These are phyloP conservation scores for Caenorhabditis wallacei DNA, from an alignment of 2,888 invertebrate genomes.

Conservation along the genomic window DNA sequence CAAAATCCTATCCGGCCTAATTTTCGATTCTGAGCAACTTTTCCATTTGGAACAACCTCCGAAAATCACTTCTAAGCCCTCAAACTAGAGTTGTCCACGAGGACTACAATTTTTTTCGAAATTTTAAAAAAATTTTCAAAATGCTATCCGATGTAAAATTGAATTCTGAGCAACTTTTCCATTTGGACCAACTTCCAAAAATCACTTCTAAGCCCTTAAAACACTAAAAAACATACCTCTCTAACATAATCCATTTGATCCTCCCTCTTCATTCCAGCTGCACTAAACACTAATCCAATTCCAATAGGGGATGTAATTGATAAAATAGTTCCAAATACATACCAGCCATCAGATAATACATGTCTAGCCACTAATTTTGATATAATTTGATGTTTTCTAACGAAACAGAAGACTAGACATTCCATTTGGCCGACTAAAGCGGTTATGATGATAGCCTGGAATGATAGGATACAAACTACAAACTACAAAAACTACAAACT, in stretches of 20 bases:
- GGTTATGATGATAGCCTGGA: slow-evolving; percentile 7
- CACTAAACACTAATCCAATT: not conserved
- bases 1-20: too few species aligned
- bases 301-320: not conserved
- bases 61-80: not conserved
- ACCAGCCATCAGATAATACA: slow-evolving; percentile 5
- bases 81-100: too few species aligned
- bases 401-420: slow-evolving; percentile 27
- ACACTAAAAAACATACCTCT: not conserved
- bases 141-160: too few species aligned
- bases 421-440: slow-evolving; percentile 23
- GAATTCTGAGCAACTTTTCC: too few species aligned
- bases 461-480: too few species aligned
- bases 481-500: not conserved
- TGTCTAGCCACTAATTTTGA: slow-evolving; percentile 9
- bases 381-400: slow-evolving; percentile 41
- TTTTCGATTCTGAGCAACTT: too few species aligned
- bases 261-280: slow-evolving; percentile 23
- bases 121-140: too few species aligned
- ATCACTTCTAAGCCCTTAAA: not conserved
- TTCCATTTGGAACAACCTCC: not conserved
- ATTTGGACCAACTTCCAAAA: not conserved
- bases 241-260: slow-evolving; percentile 36
- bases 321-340: not conserved
- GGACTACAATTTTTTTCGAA: too few species aligned